phyloP scores from a whole-genome alignment of 2,888 invertebrate genomes.

The Himalopsyche kuldschensis region DNA sequence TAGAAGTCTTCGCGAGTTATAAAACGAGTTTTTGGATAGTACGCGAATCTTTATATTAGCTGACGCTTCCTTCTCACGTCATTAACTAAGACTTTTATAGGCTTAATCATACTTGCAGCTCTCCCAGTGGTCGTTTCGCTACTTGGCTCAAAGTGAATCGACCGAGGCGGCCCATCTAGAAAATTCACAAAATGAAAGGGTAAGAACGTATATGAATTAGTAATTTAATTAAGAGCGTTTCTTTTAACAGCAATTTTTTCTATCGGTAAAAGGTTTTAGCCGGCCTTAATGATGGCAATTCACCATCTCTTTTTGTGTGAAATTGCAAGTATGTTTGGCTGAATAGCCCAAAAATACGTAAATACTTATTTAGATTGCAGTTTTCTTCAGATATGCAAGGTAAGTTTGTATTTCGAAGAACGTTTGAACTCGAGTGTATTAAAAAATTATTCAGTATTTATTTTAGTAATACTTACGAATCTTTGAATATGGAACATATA shows the following conservation, averaged over 20 bases:
- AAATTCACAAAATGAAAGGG: slow-evolving; percentile 4
- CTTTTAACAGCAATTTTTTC: not conserved
- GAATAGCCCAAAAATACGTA: not conserved
- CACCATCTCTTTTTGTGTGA: not conserved
- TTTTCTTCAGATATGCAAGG: too few species aligned
- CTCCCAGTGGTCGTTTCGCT: slow-evolving; percentile 16
- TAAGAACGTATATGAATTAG: slow-evolving; percentile 7
- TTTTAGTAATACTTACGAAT: too few species aligned
- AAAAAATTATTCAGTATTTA: too few species aligned
- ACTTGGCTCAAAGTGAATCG: slow-evolving; percentile 4
- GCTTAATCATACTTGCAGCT: slow-evolving; percentile 34
- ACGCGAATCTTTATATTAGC: slow-evolving; percentile 31
- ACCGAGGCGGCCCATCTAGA: not conserved
- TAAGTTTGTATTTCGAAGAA: too few species aligned
- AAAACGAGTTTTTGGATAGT: slow-evolving; percentile 3
- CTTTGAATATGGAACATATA: too few species aligned
- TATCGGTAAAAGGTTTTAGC: not conserved
- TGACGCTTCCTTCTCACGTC: slow-evolving; percentile 32
- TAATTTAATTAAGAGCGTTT: slow-evolving; percentile 16
- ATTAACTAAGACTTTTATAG: slow-evolving; percentile 34
- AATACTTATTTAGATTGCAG: too few species aligned
- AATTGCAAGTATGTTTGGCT: not conserved
- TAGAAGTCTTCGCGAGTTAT: not conserved
- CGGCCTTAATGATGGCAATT: not conserved
- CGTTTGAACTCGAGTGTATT: too few species aligned